phyloP scores from a whole-genome alignment of 2,888 invertebrate species.

The Eilema sororculum region DNA sequence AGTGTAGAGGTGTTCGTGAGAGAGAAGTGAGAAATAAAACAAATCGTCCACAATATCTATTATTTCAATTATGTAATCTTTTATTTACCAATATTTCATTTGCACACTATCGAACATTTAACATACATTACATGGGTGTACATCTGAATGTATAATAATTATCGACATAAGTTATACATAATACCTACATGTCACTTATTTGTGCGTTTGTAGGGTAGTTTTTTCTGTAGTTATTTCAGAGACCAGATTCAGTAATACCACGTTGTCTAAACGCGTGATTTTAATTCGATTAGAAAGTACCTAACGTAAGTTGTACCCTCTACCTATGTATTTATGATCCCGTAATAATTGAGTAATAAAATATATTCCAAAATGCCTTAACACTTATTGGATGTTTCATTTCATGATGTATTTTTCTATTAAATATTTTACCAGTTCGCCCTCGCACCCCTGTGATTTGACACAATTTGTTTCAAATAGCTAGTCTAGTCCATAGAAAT shows the following conservation, averaged over 20 bases:
- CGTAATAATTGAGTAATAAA: too few species aligned
- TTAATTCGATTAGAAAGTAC: too few species aligned
- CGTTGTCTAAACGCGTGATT: too few species aligned
- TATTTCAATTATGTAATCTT: conserved; percentile 60
- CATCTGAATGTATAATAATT: conserved; percentile 24
- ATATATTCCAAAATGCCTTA: too few species aligned
- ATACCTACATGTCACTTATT: conserved; percentile 13
- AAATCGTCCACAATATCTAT: conserved; percentile 69
- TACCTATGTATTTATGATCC: too few species aligned
- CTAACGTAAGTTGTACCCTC: too few species aligned
- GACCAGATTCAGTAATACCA: background rate
- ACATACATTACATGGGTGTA: conserved; percentile 29
- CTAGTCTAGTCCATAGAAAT: background rate
- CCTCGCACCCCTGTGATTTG: background rate
- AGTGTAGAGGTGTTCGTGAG: background rate
- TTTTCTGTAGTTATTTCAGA: background rate
- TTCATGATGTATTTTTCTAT: too few species aligned
- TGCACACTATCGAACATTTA: conserved; percentile 60
- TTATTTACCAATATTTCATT: conserved; percentile 69
- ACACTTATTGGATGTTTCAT: too few species aligned
- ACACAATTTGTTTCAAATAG: background rate
- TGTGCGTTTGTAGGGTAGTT: conserved; percentile 42
- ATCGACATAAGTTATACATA: conserved; percentile 11
- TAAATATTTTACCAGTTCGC: too few species aligned
- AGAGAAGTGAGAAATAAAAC: conserved; percentile 60